Evolutionary conservation across 1,140 invertebrate species (phyloP).

Genomic region (Nymphalis io): DNA sequence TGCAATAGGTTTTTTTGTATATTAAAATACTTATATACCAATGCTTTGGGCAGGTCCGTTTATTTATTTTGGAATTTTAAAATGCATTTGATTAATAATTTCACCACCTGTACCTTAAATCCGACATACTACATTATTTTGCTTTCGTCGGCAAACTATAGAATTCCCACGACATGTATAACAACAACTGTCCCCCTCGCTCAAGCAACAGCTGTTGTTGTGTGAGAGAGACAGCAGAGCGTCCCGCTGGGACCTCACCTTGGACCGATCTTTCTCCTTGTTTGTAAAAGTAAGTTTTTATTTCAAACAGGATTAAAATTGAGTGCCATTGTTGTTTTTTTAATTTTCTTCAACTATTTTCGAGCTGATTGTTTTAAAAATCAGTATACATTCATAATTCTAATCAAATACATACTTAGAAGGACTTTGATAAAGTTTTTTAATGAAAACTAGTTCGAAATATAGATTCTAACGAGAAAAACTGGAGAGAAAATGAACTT

Average conservation of each 20-base stretch:
- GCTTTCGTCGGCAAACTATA: neutral
- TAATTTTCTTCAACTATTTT: neutral
- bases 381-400: no score
- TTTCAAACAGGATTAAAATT: neutral
- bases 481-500: no score
- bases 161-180: neutral
- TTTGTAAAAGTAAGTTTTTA: conserved; percentile 14
- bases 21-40: no score
- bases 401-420: no score
- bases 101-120: neutral
- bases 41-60: no score
- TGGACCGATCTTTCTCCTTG: conserved; percentile 20
- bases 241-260: conserved; percentile 24
- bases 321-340: neutral
- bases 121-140: neutral
- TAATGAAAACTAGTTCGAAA: no score
- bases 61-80: neutral
- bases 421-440: no score
- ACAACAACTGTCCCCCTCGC: conserved; percentile 3
- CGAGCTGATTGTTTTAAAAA: no score
- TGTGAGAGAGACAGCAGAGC: conserved; percentile 7
- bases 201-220: neutral
- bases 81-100: neutral
- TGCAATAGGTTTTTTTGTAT: no score
- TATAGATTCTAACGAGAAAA: no score